Evolutionary conservation across 2,113 vertebrate species (phyloP).

Genomic region (Atractosteus spatula): DNA sequence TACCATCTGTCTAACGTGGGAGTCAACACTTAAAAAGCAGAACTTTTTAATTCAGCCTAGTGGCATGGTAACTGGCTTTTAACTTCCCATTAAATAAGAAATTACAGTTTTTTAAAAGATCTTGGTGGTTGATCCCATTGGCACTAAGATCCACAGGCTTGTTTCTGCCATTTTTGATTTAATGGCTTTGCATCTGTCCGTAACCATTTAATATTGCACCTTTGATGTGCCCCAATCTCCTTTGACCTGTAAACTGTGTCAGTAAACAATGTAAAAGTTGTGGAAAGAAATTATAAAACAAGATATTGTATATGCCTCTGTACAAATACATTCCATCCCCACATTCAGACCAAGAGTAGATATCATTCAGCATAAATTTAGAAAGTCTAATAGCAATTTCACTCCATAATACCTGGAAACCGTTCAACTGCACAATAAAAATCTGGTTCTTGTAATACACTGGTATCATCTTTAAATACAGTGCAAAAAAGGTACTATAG

Average conservation of each 20-base stretch:
- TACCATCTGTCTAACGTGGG: conserved; percentile 10
- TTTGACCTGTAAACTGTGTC: too few species aligned
- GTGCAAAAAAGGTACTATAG: too few species aligned
- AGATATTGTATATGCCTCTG: not conserved
- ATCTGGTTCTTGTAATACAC: too few species aligned
- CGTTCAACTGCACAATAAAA: too few species aligned
- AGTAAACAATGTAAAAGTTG: not conserved
- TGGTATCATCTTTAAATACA: too few species aligned
- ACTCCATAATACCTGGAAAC: too few species aligned
- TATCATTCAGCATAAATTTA: too few species aligned
- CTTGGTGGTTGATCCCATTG: conserved; percentile 5
- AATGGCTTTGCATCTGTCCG: not conserved
- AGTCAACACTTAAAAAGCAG: conserved; percentile 8
- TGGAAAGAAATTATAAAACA: not conserved
- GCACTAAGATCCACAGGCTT: not conserved
- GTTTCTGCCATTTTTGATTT: not conserved
- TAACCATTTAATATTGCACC: too few species aligned
- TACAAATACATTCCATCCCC: not conserved
- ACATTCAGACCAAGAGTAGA: too few species aligned
- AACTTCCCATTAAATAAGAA: conserved; percentile 31
- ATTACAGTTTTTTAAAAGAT: conserved; percentile 34
- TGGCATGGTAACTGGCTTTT: conserved; percentile 9
- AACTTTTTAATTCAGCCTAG: conserved; percentile 37
- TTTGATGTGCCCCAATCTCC: too few species aligned
- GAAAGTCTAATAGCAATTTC: too few species aligned